phyloP scores from a whole-genome alignment of 2,113 vertebrate species.

The Willisornis vidua region DNA sequence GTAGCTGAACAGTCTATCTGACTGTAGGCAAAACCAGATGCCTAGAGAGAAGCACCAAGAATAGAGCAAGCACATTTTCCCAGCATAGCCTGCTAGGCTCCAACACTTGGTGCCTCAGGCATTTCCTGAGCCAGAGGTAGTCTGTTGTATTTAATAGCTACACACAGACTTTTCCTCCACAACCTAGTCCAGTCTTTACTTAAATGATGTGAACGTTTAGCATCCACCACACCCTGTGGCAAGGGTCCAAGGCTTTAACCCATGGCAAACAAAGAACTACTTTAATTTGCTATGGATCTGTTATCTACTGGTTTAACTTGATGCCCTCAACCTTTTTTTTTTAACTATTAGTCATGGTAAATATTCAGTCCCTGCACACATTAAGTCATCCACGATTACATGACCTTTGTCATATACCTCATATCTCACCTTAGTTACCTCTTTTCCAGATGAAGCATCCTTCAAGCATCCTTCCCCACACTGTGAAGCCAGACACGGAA shows the following conservation, averaged over 20 bases:
- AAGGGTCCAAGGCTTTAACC: not conserved
- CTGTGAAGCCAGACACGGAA: not conserved
- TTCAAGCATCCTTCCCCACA: not conserved
- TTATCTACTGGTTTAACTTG: not conserved
- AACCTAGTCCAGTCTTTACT: not conserved
- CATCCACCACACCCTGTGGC: not conserved
- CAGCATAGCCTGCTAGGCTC: not conserved
- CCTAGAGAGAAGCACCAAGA: conserved; percentile 3
- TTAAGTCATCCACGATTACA: not conserved
- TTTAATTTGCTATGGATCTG: not conserved
- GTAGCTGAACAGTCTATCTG: not conserved
- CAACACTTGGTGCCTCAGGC: conserved; percentile 26
- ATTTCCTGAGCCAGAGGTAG: conserved; percentile 21
- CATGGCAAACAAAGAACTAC: not conserved
- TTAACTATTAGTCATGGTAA: not conserved
- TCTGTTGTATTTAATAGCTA: conserved; percentile 15
- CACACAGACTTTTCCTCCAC: not conserved
- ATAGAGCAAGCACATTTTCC: not conserved
- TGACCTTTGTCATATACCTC: not conserved
- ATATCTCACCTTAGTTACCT: not conserved
- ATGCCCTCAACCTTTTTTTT: not conserved
- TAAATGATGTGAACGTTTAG: not conserved
- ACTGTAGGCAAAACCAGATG: not conserved
- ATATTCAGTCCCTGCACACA: not conserved
- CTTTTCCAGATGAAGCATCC: not conserved